Evolutionary conservation across 2,888 invertebrate species (phyloP).

Genomic region (Trissoscelio sp.): DNA sequence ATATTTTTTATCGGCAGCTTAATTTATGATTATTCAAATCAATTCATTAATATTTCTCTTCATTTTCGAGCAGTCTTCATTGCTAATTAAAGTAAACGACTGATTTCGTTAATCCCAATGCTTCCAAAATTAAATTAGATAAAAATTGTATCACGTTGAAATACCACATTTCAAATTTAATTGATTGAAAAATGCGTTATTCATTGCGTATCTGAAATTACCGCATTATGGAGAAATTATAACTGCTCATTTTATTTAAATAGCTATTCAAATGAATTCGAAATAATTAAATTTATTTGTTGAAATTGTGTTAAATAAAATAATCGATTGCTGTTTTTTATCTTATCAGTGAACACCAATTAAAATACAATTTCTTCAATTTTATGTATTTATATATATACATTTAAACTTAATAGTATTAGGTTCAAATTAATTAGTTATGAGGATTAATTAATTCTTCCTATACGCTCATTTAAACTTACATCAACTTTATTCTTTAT

Average conservation of each 20-base stretch:
- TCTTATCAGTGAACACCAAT: too few species aligned
- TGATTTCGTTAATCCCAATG: constrained; percentile 7
- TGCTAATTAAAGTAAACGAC: constrained; percentile 13
- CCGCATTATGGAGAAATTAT: neutral
- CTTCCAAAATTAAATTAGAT: neutral
- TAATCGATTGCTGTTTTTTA: too few species aligned
- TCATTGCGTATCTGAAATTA: neutral
- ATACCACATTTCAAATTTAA: neutral
- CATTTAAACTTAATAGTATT: too few species aligned
- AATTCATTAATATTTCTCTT: constrained; percentile 16
- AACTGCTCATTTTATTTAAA: neutral
- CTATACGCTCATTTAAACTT: too few species aligned
- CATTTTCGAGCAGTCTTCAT: constrained; percentile 1
- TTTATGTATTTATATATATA: too few species aligned
- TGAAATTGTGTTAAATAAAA: neutral
- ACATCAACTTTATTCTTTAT: too few species aligned
- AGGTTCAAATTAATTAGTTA: too few species aligned
- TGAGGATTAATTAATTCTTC: too few species aligned
- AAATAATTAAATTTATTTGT: neutral
- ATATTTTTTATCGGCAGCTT: neutral
- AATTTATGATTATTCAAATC: constrained; percentile 12
- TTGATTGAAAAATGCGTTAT: neutral
- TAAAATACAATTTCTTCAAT: too few species aligned
- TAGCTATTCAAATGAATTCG: neutral
- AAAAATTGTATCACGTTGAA: neutral